Evolutionary conservation across 2,797 vertebrate species (phyloP).

Genomic region (Anguilla pacifica): DNA sequence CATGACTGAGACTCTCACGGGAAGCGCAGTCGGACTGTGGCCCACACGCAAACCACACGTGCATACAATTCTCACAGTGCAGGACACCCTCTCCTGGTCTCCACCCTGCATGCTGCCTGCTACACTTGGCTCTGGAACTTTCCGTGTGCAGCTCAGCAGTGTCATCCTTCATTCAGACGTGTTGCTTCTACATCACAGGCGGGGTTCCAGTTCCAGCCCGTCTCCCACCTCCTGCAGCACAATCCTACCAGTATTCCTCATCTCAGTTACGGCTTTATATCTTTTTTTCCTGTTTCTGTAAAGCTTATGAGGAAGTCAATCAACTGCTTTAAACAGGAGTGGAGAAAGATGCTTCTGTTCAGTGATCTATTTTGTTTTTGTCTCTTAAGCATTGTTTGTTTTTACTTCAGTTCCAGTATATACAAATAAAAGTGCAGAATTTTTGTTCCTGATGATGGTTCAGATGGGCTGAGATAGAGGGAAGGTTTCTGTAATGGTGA

Average conservation of each 20-base stretch:
- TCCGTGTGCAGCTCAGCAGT: neutral
- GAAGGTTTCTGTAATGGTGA: neutral
- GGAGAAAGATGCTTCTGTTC: neutral
- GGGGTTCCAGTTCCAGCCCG: neutral
- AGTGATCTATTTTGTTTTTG: neutral
- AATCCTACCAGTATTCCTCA: neutral
- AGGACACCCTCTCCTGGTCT: constrained; percentile 27
- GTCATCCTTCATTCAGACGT: neutral
- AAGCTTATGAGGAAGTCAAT: constrained; percentile 8
- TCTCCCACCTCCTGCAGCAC: neutral
- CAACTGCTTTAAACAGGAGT: neutral
- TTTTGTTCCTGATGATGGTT: neutral
- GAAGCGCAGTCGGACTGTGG: constrained; percentile 34
- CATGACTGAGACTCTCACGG: constrained; percentile 55
- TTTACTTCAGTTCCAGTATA: neutral
- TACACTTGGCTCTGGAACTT: constrained; percentile 21
- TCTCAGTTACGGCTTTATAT: neutral
- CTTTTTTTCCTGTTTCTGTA: neutral
- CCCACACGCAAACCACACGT: constrained; percentile 25
- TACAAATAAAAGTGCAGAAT: neutral
- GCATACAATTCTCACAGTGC: constrained; percentile 39
- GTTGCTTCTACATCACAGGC: neutral
- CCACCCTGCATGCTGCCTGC: constrained; percentile 43
- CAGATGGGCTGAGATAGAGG: neutral
- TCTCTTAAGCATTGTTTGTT: neutral